These are phyloP conservation scores for Lanius collurio DNA, from an alignment of 2,113 vertebrate genomes.

Conservation along the genomic window DNA sequence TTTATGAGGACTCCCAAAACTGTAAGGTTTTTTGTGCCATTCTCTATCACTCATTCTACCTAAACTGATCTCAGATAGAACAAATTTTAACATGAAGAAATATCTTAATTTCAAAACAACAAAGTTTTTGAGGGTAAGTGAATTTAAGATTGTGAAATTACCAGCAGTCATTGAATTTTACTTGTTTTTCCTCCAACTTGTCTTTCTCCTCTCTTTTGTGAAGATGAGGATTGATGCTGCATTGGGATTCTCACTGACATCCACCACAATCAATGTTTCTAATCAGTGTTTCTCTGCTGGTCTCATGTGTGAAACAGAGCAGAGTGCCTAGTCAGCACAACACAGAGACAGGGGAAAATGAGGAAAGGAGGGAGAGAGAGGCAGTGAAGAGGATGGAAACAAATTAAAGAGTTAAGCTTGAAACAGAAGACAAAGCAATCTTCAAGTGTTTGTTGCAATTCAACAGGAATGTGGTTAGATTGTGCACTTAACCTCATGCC, in stretches of 20 bases:
- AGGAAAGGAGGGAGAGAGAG: neutral
- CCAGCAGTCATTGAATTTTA: neutral
- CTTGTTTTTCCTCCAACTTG: accelerated
- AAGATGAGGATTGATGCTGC: neutral
- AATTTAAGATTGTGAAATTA: neutral
- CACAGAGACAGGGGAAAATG: neutral
- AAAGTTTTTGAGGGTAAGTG: accelerated
- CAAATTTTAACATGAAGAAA: neutral
- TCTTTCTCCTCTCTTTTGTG: neutral
- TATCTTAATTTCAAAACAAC: neutral
- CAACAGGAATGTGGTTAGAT: neutral
- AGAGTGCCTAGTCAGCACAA: neutral
- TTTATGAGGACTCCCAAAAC: neutral
- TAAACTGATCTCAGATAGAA: neutral
- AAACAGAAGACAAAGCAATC: neutral
- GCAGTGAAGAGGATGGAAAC: neutral
- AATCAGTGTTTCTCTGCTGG: neutral
- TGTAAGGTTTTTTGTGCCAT: neutral
- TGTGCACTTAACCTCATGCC: neutral
- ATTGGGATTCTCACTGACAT: neutral
- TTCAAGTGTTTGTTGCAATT: neutral
- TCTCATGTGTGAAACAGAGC: neutral
- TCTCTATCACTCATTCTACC: neutral
- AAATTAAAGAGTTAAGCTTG: neutral
- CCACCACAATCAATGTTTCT: neutral